phyloP scores from a whole-genome alignment of 2,797 vertebrate species.

The Esox lucius region DNA sequence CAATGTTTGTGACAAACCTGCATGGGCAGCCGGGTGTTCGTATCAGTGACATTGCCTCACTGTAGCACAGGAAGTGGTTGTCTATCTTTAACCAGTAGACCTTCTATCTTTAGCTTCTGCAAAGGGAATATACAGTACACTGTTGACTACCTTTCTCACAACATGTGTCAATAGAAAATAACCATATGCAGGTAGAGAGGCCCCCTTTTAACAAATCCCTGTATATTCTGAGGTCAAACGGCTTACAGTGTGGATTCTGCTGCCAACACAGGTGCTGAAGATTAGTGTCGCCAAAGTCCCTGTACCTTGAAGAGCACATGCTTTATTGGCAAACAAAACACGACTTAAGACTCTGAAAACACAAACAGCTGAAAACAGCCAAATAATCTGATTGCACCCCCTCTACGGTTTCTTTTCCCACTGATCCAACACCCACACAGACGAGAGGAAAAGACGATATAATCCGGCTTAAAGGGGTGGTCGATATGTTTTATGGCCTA shows the following conservation, averaged over 20 bases:
- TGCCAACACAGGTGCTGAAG: constrained; percentile 55
- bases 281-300: constrained; percentile 60
- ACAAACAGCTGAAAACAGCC: constrained; percentile 6
- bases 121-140: background rate
- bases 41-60: background rate
- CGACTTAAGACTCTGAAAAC: constrained; percentile 3
- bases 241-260: constrained; percentile 12
- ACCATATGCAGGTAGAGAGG: background rate
- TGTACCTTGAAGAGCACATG: constrained; percentile 53
- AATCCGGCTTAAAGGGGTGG: background rate
- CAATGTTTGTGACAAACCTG: background rate
- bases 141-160: background rate
- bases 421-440: background rate
- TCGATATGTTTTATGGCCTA: background rate
- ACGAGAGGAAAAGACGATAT: background rate
- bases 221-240: constrained; percentile 19
- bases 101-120: background rate
- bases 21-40: background rate
- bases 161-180: constrained; percentile 1
- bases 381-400: background rate
- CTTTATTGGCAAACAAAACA: constrained; percentile 11
- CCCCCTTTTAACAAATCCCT: background rate
- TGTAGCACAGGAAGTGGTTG: background rate
- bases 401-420: background rate
- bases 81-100: constrained; percentile 19